Evolutionary conservation across 2,113 vertebrate species (phyloP).

Genomic region (Gallinago jamesoni): DNA sequence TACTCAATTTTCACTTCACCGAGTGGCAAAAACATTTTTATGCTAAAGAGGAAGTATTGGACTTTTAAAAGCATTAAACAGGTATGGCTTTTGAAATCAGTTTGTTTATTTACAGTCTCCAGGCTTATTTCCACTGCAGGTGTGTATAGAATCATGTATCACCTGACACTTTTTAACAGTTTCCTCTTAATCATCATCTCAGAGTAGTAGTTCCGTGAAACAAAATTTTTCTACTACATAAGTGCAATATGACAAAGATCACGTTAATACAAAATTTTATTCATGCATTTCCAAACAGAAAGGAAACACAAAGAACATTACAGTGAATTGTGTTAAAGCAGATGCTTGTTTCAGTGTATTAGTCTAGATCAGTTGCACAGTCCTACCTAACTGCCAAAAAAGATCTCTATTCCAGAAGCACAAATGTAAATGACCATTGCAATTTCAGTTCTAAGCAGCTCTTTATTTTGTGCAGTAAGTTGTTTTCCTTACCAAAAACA

Average conservation of each 20-base stretch:
- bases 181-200: neutral
- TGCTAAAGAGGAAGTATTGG: slow-evolving; percentile 44
- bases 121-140: neutral
- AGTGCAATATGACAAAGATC: neutral
- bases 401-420: neutral
- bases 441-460: neutral
- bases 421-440: neutral
- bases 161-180: neutral
- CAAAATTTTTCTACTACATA: neutral
- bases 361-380: neutral
- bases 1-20: slow-evolving; percentile 65
- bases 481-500: neutral
- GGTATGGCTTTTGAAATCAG: slow-evolving; percentile 54
- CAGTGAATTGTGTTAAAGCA: neutral
- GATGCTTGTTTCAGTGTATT: neutral
- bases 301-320: neutral
- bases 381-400: neutral
- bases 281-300: neutral
- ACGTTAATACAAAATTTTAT: neutral
- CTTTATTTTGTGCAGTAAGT: neutral
- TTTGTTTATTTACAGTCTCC: neutral
- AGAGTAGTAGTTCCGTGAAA: neutral
- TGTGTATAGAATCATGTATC: neutral
- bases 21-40: slow-evolving; percentile 57
- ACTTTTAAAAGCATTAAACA: slow-evolving; percentile 67